A percentile compares a stretch with the other conserved stretches of the same genome.
Evolutionary conservation across 2,797 vertebrate genomes (phyloP).

Genomic region (Enteromius unitaeniatus): DNA sequence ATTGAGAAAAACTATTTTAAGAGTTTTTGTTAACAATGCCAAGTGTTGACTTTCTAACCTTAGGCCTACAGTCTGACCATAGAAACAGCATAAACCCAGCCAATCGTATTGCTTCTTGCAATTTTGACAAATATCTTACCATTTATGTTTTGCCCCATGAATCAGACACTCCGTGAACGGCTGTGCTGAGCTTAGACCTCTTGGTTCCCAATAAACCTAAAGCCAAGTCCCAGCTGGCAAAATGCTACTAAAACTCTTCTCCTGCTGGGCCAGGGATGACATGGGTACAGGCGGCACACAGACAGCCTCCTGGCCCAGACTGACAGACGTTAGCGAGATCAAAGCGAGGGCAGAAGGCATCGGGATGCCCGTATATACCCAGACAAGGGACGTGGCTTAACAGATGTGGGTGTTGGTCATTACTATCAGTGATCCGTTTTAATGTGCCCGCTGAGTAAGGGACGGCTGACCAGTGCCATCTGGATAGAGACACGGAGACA

Average conservation of each 20-base stretch:
- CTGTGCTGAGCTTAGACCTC: not conserved
- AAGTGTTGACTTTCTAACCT: too few species aligned
- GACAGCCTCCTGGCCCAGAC: constrained; percentile 36
- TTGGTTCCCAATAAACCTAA: constrained; percentile 8
- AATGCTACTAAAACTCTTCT: not conserved
- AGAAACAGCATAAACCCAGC: not conserved
- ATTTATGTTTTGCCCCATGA: not conserved
- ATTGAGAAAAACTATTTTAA: not conserved
- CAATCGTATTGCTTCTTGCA: not conserved
- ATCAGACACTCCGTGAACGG: not conserved
- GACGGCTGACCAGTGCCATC: constrained; percentile 79
- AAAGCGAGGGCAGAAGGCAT: constrained; percentile 48
- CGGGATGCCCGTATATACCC: constrained; percentile 20
- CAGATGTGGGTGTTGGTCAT: constrained; percentile 69
- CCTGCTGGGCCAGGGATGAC: constrained; percentile 31
- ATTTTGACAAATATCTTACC: not conserved
- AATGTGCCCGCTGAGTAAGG: constrained; percentile 74
- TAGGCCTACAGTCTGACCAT: not conserved
- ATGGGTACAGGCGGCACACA: constrained; percentile 41
- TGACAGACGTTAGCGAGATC: constrained; percentile 51
- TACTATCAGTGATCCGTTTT: constrained; percentile 80
- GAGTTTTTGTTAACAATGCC: not conserved
- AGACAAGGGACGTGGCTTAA: constrained; percentile 16
- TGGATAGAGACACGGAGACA: constrained; percentile 66
- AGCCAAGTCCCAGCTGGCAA: constrained; percentile 31